Evolutionary conservation across 2,888 invertebrate species (phyloP).

Genomic region (Patella ulyssiponensis): DNA sequence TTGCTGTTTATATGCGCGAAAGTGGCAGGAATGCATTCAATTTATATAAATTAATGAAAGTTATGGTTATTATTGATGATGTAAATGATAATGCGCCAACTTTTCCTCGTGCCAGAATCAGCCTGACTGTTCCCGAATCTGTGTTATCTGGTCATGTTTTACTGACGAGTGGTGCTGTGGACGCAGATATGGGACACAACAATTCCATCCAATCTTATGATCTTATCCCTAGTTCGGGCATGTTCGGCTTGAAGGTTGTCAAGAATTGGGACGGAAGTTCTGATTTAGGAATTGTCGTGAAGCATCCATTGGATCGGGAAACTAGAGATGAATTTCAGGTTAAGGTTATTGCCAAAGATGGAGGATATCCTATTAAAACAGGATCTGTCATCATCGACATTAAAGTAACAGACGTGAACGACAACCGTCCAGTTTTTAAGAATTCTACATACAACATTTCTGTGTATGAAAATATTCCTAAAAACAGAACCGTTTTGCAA

Average conservation of each 20-base stretch:
- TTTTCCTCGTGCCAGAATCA: slow-evolving; percentile 44
- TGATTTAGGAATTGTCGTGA: slow-evolving; percentile 58
- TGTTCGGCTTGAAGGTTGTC: slow-evolving; percentile 54
- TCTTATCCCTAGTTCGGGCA: slow-evolving; percentile 43
- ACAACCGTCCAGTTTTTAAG: slow-evolving; percentile 57
- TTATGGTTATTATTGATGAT: slow-evolving; percentile 47
- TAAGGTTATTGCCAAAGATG: slow-evolving; percentile 58
- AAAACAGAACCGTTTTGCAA: slow-evolving; percentile 49
- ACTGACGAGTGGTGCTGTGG: slow-evolving; percentile 51
- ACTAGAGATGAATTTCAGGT: slow-evolving; percentile 51
- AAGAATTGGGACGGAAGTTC: slow-evolving; percentile 51
- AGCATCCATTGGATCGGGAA: slow-evolving; percentile 57
- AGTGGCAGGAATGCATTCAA: slow-evolving; percentile 36
- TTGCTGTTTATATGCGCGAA: slow-evolving; percentile 42
- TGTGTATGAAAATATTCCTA: slow-evolving; percentile 49
- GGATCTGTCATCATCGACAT: slow-evolving; percentile 57
- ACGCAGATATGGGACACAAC: slow-evolving; percentile 49
- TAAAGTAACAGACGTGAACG: slow-evolving; percentile 59
- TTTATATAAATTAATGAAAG: slow-evolving; percentile 40
- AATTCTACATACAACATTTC: slow-evolving; percentile 50
- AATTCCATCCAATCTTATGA: slow-evolving; percentile 53
- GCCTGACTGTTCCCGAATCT: slow-evolving; percentile 52
- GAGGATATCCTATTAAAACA: slow-evolving; percentile 50
- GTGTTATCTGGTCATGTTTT: slow-evolving; percentile 45
- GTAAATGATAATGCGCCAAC: slow-evolving; percentile 58